Conservation (phyloP, 2,113 vertebrate species). For the Centrocercus urophasianus region DNA sequence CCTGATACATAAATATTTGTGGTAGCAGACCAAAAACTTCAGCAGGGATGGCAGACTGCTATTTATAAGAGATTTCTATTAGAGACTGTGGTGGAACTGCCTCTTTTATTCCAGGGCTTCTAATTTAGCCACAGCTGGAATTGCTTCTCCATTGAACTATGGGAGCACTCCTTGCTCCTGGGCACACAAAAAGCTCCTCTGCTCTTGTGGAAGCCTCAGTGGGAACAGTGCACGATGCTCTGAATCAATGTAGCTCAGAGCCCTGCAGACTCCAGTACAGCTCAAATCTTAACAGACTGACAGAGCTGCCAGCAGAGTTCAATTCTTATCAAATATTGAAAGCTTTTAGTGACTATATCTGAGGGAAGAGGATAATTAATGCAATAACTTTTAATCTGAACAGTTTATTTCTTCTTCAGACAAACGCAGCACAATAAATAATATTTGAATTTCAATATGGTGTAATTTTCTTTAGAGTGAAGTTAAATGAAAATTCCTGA, state of each 20-base stretch:
- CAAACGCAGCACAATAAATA: neutral
- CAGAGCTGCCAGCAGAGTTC: neutral
- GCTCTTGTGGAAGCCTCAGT: neutral
- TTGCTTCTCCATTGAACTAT: neutral
- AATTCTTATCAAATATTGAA: neutral
- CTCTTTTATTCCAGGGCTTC: neutral
- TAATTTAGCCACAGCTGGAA: conserved; percentile 16
- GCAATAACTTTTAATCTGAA: neutral
- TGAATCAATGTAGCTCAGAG: neutral
- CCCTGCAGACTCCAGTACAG: neutral
- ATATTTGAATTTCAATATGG: neutral
- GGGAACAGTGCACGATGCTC: neutral
- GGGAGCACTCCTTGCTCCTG: neutral
- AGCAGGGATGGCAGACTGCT: neutral
- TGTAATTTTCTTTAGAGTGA: neutral
- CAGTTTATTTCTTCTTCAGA: neutral
- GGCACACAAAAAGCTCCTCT: neutral
- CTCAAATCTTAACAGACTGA: neutral
- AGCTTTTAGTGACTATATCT: neutral
- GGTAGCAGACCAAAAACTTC: neutral
- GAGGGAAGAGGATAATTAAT: neutral
- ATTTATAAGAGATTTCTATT: neutral
- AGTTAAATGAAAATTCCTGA: rapidly evolving
- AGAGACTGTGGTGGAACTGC: neutral
- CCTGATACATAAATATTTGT: neutral